Percentiles rank a stretch among this genome's conserved stretches.
phyloP scores from a whole-genome alignment of 2,113 vertebrate species.

The Panurus biarmicus region DNA sequence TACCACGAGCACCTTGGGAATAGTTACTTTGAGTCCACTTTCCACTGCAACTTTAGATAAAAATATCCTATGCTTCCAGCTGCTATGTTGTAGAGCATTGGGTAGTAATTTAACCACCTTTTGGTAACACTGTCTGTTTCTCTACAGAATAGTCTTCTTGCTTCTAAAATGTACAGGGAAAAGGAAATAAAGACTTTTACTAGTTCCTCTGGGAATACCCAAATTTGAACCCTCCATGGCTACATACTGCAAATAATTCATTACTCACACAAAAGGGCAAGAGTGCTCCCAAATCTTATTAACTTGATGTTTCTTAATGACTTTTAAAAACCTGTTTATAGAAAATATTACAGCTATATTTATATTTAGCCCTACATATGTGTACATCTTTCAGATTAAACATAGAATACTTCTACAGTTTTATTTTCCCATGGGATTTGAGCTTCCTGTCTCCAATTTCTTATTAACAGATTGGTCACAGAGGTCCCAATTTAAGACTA shows the following conservation, averaged over 20 bases:
- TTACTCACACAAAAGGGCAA: background rate
- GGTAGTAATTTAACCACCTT: background rate
- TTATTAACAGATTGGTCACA: slow-evolving; percentile 41
- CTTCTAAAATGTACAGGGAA: background rate
- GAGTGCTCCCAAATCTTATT: slow-evolving; percentile 6
- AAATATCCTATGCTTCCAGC: background rate
- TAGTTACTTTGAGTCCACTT: background rate
- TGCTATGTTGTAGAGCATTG: background rate
- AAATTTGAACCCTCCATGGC: background rate
- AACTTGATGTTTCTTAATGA: slow-evolving; percentile 24
- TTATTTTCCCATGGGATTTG: slow-evolving; percentile 21
- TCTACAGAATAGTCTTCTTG: background rate
- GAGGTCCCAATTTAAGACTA: slow-evolving; percentile 14
- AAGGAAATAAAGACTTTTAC: background rate
- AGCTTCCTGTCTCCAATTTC: slow-evolving; percentile 21
- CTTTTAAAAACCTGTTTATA: background rate
- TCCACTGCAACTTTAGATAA: background rate
- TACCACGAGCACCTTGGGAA: background rate
- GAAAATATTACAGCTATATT: background rate
- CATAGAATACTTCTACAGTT: background rate
- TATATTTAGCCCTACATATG: background rate
- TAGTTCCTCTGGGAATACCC: background rate
- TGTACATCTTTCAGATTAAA: slow-evolving; percentile 9
- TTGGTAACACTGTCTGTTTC: background rate
- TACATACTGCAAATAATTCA: background rate